Conservation (phyloP, 1,140 invertebrate genomes). For the Drosophila prosaltans region DNA sequence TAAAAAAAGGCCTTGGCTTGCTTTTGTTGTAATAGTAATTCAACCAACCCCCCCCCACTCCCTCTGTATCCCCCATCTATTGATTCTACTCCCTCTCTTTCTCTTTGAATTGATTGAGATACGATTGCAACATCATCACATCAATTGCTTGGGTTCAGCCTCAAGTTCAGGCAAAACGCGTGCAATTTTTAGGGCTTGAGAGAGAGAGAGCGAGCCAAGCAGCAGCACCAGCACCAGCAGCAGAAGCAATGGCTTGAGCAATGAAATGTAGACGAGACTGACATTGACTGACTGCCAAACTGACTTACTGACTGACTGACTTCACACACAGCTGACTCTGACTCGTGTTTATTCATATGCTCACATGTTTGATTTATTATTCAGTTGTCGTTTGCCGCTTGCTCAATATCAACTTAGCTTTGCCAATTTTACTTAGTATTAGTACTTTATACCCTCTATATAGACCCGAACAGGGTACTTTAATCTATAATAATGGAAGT, state of each 20-base stretch:
- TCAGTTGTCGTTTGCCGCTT: slow-evolving; percentile 33
- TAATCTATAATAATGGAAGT: too few species aligned
- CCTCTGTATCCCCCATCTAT: too few species aligned
- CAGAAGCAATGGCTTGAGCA: slow-evolving; percentile 49
- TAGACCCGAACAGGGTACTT: too few species aligned
- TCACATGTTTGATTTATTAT: slow-evolving; percentile 38
- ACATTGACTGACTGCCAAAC: slow-evolving; percentile 49
- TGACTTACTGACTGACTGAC: slow-evolving; percentile 25
- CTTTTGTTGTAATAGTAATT: slow-evolving; percentile 34
- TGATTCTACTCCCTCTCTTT: not conserved
- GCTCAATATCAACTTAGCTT: slow-evolving; percentile 3
- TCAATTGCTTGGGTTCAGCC: slow-evolving; percentile 42
- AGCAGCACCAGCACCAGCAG: not conserved
- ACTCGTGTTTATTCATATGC: slow-evolving; percentile 35
- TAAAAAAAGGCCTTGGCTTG: slow-evolving; percentile 67
- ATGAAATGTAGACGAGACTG: slow-evolving; percentile 33
- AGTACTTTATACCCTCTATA: not conserved
- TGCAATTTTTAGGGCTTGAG: slow-evolving; percentile 39
- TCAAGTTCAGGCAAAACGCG: slow-evolving; percentile 60
- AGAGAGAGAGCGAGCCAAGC: not conserved
- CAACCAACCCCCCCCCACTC: too few species aligned
- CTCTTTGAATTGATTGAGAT: slow-evolving; percentile 15
- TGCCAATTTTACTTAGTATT: not conserved
- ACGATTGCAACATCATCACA: slow-evolving; percentile 11
- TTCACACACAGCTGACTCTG: slow-evolving; percentile 20